phyloP scores from a whole-genome alignment of 1,140 invertebrate genomes.

The fruit fly (Drosophila melanogaster) region DNA sequence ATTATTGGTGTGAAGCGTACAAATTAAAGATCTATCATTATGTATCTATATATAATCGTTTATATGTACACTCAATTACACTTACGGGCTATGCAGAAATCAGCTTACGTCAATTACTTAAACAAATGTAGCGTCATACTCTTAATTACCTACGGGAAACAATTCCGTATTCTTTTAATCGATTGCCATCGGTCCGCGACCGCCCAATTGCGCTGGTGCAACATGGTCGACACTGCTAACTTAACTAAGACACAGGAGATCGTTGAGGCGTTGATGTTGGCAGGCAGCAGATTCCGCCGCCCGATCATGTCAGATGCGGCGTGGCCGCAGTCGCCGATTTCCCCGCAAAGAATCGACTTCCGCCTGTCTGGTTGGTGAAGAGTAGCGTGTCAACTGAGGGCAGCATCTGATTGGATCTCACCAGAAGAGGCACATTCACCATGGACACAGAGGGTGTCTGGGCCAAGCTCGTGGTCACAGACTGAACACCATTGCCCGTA shows the following conservation, averaged over 20 bases:
- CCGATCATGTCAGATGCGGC: constrained; percentile 73
- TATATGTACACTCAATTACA: constrained; percentile 51
- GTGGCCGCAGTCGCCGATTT: constrained; percentile 51
- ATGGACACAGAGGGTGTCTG: constrained; percentile 50
- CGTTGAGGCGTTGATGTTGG: constrained; percentile 70
- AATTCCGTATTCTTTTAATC: constrained; percentile 42
- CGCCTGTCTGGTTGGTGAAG: constrained; percentile 69
- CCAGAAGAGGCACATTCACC: constrained; percentile 68
- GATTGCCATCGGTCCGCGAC: constrained; percentile 61
- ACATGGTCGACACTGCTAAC: constrained; percentile 59
- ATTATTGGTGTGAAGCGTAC: constrained; percentile 73
- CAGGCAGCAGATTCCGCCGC: constrained; percentile 34
- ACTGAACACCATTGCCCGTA: constrained; percentile 22
- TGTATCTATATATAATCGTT: constrained; percentile 37
- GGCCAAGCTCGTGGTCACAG: constrained; percentile 13
- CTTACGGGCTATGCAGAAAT: constrained; percentile 65
- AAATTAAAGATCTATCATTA: constrained; percentile 58
- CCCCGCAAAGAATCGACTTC: constrained; percentile 68
- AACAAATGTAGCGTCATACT: constrained; percentile 75
- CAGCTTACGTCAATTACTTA: constrained; percentile 63
- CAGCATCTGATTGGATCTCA: constrained; percentile 75
- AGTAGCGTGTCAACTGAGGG: constrained; percentile 79
- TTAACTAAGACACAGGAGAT: constrained; percentile 81
- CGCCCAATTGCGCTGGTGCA: not conserved
- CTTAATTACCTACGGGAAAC: constrained; percentile 58